A percentile compares a stretch with the other conserved stretches of the same genome.
These are phyloP conservation scores for Papilio polytes DNA, from an alignment of 1,140 invertebrate genomes.

Conservation along the genomic window DNA sequence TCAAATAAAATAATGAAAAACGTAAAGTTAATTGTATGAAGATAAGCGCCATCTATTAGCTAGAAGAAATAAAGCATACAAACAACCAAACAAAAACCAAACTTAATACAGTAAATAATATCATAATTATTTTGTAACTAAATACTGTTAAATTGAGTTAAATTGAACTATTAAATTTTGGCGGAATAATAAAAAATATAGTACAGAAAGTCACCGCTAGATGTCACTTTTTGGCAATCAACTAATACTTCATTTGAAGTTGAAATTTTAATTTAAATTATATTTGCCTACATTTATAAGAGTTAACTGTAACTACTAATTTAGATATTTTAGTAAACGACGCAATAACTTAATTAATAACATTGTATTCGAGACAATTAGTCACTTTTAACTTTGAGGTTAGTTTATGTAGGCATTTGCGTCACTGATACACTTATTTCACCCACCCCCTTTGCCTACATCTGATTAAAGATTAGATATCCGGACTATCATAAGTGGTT, in stretches of 20 bases:
- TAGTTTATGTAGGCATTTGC: not conserved
- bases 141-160: not conserved
- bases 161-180: not conserved
- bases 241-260: not conserved
- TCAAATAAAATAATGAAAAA: no score
- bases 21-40: no score
- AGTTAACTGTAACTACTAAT: not conserved
- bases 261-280: no score
- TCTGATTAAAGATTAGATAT: slow-evolving; percentile 22
- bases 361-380: not conserved
- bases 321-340: no score
- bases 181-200: not conserved
- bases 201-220: not conserved
- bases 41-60: no score
- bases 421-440: slow-evolving; percentile 26
- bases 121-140: no score
- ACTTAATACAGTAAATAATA: not conserved
- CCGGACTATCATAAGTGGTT: slow-evolving; percentile 17
- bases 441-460: slow-evolving; percentile 12
- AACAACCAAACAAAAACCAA: no score
- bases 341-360: not conserved
- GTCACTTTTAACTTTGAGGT: not conserved
- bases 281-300: no score
- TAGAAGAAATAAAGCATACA: no score
- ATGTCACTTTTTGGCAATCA: not conserved